phyloP scores from a whole-genome alignment of 2,797 vertebrate genomes.

The Aratinga solstitialis region DNA sequence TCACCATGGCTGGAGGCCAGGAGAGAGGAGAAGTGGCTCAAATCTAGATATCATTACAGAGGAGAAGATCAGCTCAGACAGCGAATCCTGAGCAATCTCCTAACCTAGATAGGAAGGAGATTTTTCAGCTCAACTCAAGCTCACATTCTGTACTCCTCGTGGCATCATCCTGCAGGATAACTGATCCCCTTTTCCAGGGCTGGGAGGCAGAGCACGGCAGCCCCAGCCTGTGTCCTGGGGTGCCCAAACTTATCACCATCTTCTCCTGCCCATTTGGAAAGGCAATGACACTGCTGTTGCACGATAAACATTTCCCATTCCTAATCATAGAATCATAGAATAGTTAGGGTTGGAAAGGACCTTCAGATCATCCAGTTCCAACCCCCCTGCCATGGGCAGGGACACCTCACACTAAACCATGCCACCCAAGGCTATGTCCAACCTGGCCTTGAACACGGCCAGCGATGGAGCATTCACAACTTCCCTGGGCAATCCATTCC shows the following conservation, averaged over 20 bases:
- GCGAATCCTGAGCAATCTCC: background rate
- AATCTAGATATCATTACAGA: background rate
- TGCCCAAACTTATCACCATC: rapidly evolving
- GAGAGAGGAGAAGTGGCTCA: background rate
- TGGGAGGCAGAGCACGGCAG: background rate
- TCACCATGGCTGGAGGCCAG: background rate
- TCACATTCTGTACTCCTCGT: background rate
- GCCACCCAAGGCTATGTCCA: no score
- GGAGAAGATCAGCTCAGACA: background rate
- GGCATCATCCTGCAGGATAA: background rate
- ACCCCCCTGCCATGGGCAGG: no score
- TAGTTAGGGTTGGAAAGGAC: no score
- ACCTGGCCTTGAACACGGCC: no score
- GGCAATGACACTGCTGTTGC: background rate
- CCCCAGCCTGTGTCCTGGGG: no score
- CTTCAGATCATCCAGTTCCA: no score
- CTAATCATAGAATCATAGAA: background rate
- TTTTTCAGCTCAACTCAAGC: background rate
- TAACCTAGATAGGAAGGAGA: background rate
- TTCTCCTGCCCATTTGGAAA: background rate
- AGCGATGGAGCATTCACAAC: no score
- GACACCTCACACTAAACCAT: no score
- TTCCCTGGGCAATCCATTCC: no score
- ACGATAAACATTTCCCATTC: background rate
- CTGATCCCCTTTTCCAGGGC: background rate